These are phyloP conservation scores for Drosophila anomelani DNA, from an alignment of 2,888 invertebrate genomes.

Conservation along the genomic window DNA sequence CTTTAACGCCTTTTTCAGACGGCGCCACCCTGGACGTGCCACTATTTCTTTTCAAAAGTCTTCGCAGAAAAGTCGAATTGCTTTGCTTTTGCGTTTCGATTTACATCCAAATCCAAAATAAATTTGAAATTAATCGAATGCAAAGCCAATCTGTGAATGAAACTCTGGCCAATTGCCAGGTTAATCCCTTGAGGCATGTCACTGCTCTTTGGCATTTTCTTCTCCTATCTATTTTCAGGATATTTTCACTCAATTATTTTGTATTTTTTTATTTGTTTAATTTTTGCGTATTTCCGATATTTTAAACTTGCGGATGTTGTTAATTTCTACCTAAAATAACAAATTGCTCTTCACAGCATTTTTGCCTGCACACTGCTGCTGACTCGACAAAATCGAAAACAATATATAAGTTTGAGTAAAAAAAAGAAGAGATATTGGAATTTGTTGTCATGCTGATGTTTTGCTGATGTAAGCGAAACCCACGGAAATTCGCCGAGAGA, in stretches of 20 bases:
- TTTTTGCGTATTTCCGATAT: slow-evolving; percentile 42
- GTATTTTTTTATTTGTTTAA: background rate
- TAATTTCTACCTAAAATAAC: slow-evolving; percentile 12
- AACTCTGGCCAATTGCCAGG: slow-evolving; percentile 43
- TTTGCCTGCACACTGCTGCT: background rate
- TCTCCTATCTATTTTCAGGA: slow-evolving; percentile 28
- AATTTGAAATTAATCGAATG: slow-evolving; percentile 18
- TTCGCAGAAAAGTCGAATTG: slow-evolving; percentile 31
- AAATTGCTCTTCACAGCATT: slow-evolving; percentile 29
- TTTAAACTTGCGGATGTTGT: slow-evolving; percentile 58
- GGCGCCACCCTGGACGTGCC: slow-evolving; percentile 29
- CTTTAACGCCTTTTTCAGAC: background rate
- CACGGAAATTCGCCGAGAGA: slow-evolving; percentile 12
- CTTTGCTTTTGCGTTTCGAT: background rate
- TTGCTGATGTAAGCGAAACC: slow-evolving; percentile 39
- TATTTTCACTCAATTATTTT: slow-evolving; percentile 23
- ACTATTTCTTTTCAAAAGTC: slow-evolving; percentile 8
- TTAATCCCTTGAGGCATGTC: slow-evolving; percentile 53
- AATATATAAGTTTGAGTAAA: slow-evolving; percentile 2
- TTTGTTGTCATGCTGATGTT: slow-evolving; percentile 11
- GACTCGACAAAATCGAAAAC: slow-evolving; percentile 26
- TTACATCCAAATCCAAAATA: background rate
- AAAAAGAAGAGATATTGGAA: slow-evolving; percentile 14
- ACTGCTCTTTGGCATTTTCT: slow-evolving; percentile 74
- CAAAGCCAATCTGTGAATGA: slow-evolving; percentile 22